These are phyloP conservation scores for Serranus cabrilla DNA, from an alignment of 2,797 vertebrate genomes.

Conservation along the genomic window DNA sequence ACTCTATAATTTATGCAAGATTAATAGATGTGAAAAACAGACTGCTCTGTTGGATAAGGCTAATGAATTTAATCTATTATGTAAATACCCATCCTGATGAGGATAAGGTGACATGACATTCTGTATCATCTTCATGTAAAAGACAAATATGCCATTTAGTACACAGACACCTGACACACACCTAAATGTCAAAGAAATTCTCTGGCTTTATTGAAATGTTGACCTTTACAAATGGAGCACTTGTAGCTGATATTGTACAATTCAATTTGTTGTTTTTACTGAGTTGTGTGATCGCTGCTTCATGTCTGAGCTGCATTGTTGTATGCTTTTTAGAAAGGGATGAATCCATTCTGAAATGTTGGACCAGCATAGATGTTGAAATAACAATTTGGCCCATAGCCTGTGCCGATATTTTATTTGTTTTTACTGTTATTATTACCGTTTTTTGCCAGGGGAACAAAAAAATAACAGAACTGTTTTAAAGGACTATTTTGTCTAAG, in stretches of 20 bases:
- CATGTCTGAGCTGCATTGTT: background rate
- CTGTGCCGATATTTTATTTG: too few species aligned
- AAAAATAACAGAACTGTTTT: too few species aligned
- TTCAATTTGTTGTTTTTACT: constrained; percentile 11
- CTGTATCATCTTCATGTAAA: constrained; percentile 35
- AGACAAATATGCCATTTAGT: constrained; percentile 19
- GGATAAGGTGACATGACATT: constrained; percentile 32
- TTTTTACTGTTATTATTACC: too few species aligned
- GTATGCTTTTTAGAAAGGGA: constrained; percentile 1
- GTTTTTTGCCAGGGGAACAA: too few species aligned
- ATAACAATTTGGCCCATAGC: too few species aligned
- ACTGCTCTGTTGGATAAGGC: constrained; percentile 43
- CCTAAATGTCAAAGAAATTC: constrained; percentile 45
- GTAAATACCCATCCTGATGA: constrained; percentile 50
- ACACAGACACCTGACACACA: constrained; percentile 15
- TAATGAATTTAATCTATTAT: constrained; percentile 66
- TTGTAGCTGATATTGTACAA: constrained; percentile 23
- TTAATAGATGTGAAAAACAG: constrained; percentile 56
- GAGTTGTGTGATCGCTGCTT: constrained; percentile 1
- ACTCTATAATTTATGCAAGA: constrained; percentile 55
- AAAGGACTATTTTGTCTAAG: too few species aligned
- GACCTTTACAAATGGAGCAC: constrained; percentile 44
- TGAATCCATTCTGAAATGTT: background rate
- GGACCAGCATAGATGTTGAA: too few species aligned
- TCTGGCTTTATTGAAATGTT: constrained; percentile 42